Evolutionary conservation across 2,113 vertebrate genomes (phyloP).

Genomic region (Anolis sagrei): DNA sequence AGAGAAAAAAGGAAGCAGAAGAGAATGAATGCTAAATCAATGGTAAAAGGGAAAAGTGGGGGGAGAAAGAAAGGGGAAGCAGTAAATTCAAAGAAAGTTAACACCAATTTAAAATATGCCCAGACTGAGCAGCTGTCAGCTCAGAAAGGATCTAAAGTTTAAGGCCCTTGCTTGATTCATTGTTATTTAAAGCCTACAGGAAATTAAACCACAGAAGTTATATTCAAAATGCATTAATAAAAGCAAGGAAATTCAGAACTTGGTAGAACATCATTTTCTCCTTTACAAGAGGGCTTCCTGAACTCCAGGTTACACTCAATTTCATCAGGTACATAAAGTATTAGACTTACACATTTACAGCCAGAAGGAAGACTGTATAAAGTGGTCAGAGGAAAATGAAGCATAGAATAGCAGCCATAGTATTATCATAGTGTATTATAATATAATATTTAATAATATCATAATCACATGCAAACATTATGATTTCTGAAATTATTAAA

Average conservation of each 20-base stretch:
- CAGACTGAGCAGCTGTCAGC: slow-evolving; percentile 58
- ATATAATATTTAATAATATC: not conserved
- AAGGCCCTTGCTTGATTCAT: slow-evolving; percentile 69
- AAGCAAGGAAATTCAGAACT: slow-evolving; percentile 59
- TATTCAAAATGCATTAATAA: slow-evolving; percentile 67
- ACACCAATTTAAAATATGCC: slow-evolving; percentile 66
- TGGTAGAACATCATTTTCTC: slow-evolving; percentile 36
- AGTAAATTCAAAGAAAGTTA: slow-evolving; percentile 48
- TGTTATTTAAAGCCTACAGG: slow-evolving; percentile 76
- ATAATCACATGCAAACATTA: not conserved
- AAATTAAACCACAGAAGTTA: slow-evolving; percentile 75
- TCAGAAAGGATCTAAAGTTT: slow-evolving; percentile 66
- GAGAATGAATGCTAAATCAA: not conserved
- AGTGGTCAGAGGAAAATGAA: not conserved
- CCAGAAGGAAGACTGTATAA: not conserved
- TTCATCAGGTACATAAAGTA: not conserved
- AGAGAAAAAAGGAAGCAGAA: not conserved
- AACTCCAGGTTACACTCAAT: not conserved
- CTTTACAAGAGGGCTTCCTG: not conserved
- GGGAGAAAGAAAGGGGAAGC: not conserved
- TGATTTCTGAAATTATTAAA: not conserved
- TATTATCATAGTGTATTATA: too few relatives aligned
- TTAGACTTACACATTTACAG: not conserved
- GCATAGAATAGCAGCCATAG: not conserved
- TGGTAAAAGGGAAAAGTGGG: not conserved